Evolutionary conservation across 2,888 invertebrate species (phyloP), one percentile per base, ranked within the genome.

Genomic region (Napeogenes sylphis): DNA sequence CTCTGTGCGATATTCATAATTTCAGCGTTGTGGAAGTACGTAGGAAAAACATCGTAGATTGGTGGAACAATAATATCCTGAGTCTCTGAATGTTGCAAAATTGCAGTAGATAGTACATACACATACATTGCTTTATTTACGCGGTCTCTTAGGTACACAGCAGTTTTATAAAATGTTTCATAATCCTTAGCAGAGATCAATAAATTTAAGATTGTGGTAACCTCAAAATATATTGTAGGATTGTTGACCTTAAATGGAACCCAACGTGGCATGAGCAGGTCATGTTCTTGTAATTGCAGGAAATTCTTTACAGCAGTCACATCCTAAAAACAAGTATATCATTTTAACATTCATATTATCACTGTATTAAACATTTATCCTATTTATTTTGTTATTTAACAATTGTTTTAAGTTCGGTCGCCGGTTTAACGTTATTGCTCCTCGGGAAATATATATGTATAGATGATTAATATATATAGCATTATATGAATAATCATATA

Each of bases 41-140:
- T 92, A 0, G 96, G 96, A 79, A 93, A 92, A 67, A 95, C 88
- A 82, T 96, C 95, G 75, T 95, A 94, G 61, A 93, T 88, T 57
- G 95, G 93, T 14, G 95, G 95, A 10, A 95, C 82, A 51, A 93
- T 85, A 60, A 95, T 82, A 35, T 93, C 93, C 73, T 92, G 91
- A 62, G 92, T 92, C 68, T 95, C 94, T 6, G 82, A 82, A 45
- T 94, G 92, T 71, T 93, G 93, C 46, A 93, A 80, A 13, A 94
- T 87, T 13, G 93, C 94, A 32, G 92, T 84, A 64, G 91, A 91
- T 60, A 94, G 80, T 4, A 94, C 92, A 71, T 94, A 94, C 54
- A 93, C 88, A 79, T 93, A 95, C 75, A 95, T 87, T 60, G 92
- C 93, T 80, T 94, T 94, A 79, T 95, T 96, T 64, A 94, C 83